phyloP scores from a whole-genome alignment of 2,888 invertebrate genomes.

The Dasypogon diadema region DNA sequence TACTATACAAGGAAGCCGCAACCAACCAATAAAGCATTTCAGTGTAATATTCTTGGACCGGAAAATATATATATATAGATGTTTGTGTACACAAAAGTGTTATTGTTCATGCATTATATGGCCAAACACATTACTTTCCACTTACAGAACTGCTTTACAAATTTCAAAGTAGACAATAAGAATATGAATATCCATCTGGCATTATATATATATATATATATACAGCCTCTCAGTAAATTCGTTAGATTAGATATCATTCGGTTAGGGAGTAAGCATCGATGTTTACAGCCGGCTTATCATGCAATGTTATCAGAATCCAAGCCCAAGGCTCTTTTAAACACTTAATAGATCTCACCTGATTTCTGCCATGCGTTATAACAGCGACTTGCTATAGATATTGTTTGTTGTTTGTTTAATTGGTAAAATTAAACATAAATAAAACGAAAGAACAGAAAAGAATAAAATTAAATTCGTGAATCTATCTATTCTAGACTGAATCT shows the following conservation, averaged over 20 bases:
- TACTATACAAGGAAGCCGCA: no score
- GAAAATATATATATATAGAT: background rate
- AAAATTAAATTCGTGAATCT: conserved; percentile 32
- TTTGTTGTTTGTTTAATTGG: conserved; percentile 51
- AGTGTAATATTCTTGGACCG: no score
- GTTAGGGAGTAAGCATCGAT: conserved; percentile 36
- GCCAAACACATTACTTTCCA: background rate
- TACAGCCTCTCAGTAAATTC: background rate
- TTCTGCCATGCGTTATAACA: conserved; percentile 61
- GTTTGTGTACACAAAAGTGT: background rate
- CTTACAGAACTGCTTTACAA: background rate
- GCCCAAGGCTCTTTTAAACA: conserved; percentile 41
- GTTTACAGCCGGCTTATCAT: conserved; percentile 33
- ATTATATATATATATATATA: background rate
- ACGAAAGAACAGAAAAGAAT: conserved; percentile 53
- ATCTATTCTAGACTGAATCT: conserved; percentile 41
- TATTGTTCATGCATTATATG: background rate
- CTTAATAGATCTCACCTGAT: conserved; percentile 60
- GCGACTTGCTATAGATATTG: conserved; percentile 60
- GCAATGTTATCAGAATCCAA: conserved; percentile 42
- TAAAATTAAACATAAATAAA: conserved; percentile 54
- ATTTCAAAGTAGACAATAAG: conserved; percentile 4
- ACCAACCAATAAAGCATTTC: no score
- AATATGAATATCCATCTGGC: background rate
- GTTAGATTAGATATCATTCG: background rate